A percentile compares a stretch with the other conserved stretches of the same genome.
These are phyloP conservation scores for Fratercula arctica DNA, from an alignment of 2,797 vertebrate species.

Conservation along the genomic window DNA sequence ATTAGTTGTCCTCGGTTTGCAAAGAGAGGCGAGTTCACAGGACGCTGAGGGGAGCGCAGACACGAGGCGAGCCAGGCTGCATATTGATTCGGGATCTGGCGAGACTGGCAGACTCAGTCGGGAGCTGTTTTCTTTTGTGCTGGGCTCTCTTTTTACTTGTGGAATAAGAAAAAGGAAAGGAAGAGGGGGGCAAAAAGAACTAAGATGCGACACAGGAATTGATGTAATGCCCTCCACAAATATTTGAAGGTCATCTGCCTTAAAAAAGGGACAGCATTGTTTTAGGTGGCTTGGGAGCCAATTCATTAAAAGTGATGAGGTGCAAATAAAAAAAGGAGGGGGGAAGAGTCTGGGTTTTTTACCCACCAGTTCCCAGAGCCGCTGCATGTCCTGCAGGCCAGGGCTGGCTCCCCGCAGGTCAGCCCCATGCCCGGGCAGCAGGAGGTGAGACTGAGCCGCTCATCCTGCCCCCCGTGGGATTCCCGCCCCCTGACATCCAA, in stretches of 20 bases:
- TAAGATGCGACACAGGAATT: background rate
- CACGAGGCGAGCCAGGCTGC: background rate
- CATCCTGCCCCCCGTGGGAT: fast-evolving
- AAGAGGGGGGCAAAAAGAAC: background rate
- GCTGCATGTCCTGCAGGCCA: background rate
- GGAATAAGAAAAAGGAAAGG: constrained; percentile 16
- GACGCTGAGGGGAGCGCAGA: background rate
- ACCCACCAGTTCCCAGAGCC: background rate
- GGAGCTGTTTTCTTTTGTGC: constrained; percentile 24
- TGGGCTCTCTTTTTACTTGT: constrained; percentile 13
- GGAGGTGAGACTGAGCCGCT: background rate
- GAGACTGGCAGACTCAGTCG: background rate
- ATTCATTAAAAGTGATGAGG: background rate
- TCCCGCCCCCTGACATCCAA: fast-evolving
- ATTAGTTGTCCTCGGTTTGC: constrained; percentile 30
- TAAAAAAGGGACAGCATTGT: background rate
- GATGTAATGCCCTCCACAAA: background rate
- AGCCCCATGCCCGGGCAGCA: background rate
- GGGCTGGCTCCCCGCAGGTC: background rate
- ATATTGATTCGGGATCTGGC: constrained; percentile 47
- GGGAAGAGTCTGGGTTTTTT: background rate
- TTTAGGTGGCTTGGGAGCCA: background rate
- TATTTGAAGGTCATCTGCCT: constrained; percentile 21
- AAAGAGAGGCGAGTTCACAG: constrained; percentile 24
- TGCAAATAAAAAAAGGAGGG: background rate